These are phyloP conservation scores for Meloidogyne chitwoodi DNA, from an alignment of 1,140 invertebrate genomes.

Conservation along the genomic window DNA sequence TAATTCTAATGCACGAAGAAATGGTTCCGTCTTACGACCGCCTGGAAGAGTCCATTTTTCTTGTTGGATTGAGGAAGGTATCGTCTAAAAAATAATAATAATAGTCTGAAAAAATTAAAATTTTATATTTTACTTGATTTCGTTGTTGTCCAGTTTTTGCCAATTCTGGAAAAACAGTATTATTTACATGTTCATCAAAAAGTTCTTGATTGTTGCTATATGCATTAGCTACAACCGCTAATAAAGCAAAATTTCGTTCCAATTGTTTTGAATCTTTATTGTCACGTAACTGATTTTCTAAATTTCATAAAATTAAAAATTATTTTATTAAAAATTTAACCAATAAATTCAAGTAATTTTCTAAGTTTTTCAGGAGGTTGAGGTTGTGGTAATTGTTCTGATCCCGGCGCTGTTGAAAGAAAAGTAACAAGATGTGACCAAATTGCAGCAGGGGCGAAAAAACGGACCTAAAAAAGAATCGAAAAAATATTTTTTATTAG, in stretches of 20 bases:
- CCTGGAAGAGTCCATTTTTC: conserved; percentile 24
- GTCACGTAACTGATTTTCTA: conserved; percentile 19
- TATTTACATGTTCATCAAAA: conserved; percentile 31
- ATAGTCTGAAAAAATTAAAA: not conserved
- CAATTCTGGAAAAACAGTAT: conserved; percentile 30
- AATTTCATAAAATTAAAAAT: not conserved
- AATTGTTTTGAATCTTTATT: conserved; percentile 2
- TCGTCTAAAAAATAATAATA: not conserved
- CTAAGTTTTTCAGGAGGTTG: conserved; percentile 36
- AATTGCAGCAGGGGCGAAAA: conserved; percentile 47
- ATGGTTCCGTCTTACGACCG: conserved; percentile 32
- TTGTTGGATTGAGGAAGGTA: not conserved
- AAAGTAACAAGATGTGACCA: conserved; percentile 35
- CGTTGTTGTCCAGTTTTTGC: conserved; percentile 2
- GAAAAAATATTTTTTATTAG: not conserved
- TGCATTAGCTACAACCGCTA: conserved; percentile 44
- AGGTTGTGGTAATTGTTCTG: conserved; percentile 19
- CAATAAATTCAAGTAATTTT: conserved; percentile 36
- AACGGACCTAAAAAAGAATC: conserved; percentile 26
- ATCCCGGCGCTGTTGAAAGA: not conserved
- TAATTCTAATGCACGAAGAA: conserved; percentile 28
- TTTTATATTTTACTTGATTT: not conserved
- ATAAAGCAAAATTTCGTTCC: conserved; percentile 26
- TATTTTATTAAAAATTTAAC: not conserved
- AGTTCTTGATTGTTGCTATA: conserved; percentile 41